Conservation (phyloP, 2,113 vertebrate species). For the Microtus richardsoni region DNA sequence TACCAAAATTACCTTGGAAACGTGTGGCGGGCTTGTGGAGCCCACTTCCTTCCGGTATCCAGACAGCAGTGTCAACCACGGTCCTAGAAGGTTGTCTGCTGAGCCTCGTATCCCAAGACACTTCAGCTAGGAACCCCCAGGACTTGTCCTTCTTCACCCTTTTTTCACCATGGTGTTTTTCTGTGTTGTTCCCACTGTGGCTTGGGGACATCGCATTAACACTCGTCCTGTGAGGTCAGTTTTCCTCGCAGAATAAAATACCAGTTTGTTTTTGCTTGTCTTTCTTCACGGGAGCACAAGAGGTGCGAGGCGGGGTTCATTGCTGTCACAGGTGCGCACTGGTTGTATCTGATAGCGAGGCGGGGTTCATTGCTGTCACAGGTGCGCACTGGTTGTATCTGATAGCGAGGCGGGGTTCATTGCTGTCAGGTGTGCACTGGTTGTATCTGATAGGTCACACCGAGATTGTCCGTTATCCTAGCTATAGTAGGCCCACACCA, state of each 20-base stretch:
- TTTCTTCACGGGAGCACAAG: not conserved
- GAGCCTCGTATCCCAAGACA: not conserved
- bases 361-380: too few relatives aligned
- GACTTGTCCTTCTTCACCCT: not conserved
- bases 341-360: too few relatives aligned
- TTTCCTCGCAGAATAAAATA: not conserved
- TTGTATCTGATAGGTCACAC: not conserved
- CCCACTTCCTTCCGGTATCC: not conserved
- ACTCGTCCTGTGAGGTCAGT: not conserved
- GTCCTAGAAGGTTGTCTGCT: not conserved
- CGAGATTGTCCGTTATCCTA: not conserved
- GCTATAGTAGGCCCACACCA: too few relatives aligned
- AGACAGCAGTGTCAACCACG: not conserved
- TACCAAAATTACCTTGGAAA: not conserved
- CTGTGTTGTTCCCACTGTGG: not conserved
- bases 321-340: accelerated
- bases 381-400: too few relatives aligned
- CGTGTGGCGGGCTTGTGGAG: not conserved
- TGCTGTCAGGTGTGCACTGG: not conserved
- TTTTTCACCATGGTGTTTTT: not conserved
- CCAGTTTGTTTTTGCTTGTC: not conserved
- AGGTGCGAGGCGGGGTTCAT: not conserved
- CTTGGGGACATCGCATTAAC: not conserved
- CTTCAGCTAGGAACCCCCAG: not conserved
- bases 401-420: too few relatives aligned